These are phyloP conservation scores for Sphyrna mokarran DNA, from an alignment of 2,113 vertebrate species.

Conservation along the genomic window DNA sequence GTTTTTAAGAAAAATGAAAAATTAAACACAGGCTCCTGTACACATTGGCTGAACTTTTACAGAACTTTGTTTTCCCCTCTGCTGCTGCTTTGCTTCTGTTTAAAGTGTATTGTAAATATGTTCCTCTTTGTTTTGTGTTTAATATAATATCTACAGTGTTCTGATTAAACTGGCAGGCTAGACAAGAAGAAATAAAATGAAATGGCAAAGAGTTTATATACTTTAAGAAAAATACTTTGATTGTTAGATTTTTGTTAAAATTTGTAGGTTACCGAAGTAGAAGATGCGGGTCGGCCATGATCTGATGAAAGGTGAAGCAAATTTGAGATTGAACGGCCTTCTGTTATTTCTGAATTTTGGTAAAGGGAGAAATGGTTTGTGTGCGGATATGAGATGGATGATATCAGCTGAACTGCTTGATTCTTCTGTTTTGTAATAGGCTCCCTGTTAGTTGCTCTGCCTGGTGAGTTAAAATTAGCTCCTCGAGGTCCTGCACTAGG, in stretches of 20 bases:
- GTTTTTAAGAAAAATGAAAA: too few relatives aligned
- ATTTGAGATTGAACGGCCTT: not conserved
- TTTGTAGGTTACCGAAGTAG: not conserved
- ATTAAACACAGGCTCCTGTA: not conserved
- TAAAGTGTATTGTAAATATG: conserved; percentile 13
- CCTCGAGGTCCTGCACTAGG: not conserved
- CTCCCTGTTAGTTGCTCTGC: not conserved
- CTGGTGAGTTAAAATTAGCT: not conserved
- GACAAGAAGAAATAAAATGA: not conserved
- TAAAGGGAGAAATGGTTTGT: not conserved
- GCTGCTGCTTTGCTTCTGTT: not conserved
- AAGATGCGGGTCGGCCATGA: not conserved
- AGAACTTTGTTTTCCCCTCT: not conserved
- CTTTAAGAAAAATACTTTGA: not conserved
- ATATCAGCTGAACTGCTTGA: not conserved
- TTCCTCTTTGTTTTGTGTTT: not conserved
- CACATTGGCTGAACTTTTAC: not conserved
- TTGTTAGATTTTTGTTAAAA: not conserved
- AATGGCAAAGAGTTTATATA: not conserved
- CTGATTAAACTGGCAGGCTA: not conserved
- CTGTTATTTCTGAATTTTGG: not conserved
- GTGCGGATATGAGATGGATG: not conserved
- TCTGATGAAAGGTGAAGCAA: not conserved
- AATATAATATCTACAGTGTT: not conserved
- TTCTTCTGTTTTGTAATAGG: not conserved